Base-by-base conservation (phyloP, 2,888 invertebrate genomes). In the Branchipolynoe longqiensis region DNA sequence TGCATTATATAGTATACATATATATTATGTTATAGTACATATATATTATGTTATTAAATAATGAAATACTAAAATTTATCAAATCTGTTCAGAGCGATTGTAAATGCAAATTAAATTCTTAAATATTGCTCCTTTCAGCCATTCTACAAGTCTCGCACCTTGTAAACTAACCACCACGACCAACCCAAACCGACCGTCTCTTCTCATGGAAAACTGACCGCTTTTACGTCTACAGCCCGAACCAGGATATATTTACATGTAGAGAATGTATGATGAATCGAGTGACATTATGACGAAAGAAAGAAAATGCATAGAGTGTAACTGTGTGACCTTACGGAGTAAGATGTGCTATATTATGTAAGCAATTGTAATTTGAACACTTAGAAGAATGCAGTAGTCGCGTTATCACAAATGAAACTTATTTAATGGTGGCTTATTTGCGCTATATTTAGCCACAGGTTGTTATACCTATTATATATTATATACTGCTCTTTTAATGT, bases 351-450 rank as follows among this genome's bases (percentile, higher is more conserved):
- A 28, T 28, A 14, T 36, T 69, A 1, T 64, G 33, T 64, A 64
- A 31, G 4, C 33, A 64, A 18, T 36, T 62, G 28, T 28, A 12
- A 62, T 73, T 18, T 78, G 2, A 28, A 25, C 12, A 78, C 28
- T 0, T 40, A 40, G 8, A 48, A 78, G 28, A 78, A 38, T 78
- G 41, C 28, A 31, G 28, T 41, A 25, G 18, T 78, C 12, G 78
- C 78, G 78, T 28, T 78, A 69, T 31, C 62, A n/a, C 31, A 31
- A 62, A 62, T 62, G 62, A 62, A 62, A 62, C 62, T 62, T 62
- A 62, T 62, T 62, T n/a, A 59, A 28, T 31, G 69, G 33, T 33
- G 69, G 36, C 36, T 69, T 25, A 69, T 38, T 33, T 69, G 38
- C 38, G 69, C 69, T 18, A 36, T 69, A 69, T 38, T 33, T 33